phyloP scores from a whole-genome alignment of 64 coral and sea anemone genomes.

The Stylophora pistillata region DNA sequence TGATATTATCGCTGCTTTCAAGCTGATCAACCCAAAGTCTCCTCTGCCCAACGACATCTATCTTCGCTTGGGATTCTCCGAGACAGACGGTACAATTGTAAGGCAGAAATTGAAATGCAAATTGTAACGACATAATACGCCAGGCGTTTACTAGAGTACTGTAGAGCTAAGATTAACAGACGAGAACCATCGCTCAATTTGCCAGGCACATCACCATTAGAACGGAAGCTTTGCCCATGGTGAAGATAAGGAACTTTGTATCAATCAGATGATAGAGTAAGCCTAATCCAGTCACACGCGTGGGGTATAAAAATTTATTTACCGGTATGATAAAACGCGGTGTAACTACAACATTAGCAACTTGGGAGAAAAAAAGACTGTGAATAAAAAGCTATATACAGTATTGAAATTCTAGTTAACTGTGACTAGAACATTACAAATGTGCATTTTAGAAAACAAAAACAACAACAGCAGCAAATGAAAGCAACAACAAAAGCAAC shows the following conservation, averaged over 20 bases:
- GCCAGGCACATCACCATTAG: slow-evolving; percentile 22
- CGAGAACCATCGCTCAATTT: slow-evolving; percentile 32
- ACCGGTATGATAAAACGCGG: slow-evolving; percentile 6
- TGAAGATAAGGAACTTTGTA: slow-evolving; percentile 4
- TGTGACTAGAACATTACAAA: no score
- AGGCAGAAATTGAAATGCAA: slow-evolving; percentile 9
- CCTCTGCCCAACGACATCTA: background rate
- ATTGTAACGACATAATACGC: background rate
- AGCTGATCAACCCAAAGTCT: background rate
- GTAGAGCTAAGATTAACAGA: slow-evolving; percentile 23
- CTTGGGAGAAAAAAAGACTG: background rate
- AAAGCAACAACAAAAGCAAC: no score
- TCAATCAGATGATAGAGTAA: slow-evolving; percentile 26
- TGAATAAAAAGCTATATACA: no score
- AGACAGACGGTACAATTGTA: slow-evolving; percentile 20
- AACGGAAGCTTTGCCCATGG: slow-evolving; percentile 29
- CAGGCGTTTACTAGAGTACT: background rate
- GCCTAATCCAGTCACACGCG: background rate
- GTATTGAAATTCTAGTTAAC: no score
- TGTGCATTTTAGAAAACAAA: no score
- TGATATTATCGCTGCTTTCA: background rate
- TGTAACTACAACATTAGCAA: slow-evolving; percentile 22
- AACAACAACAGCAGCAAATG: no score
- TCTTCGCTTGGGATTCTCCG: background rate
- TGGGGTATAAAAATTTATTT: slow-evolving; percentile 1